phyloP scores from a whole-genome alignment of 1,140 invertebrate genomes.

The Ruditapes philippinarum region DNA sequence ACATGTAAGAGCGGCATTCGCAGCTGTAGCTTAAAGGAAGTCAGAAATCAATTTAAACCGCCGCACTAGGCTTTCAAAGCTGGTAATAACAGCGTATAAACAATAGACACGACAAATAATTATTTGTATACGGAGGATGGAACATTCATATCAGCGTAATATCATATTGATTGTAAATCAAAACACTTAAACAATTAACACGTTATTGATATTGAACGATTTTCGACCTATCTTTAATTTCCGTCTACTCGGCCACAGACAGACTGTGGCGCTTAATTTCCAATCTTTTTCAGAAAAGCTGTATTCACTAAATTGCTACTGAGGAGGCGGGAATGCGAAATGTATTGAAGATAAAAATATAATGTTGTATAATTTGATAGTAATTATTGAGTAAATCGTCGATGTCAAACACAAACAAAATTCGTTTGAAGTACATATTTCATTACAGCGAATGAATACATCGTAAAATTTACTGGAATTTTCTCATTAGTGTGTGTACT shows the following conservation, averaged over 20 bases:
- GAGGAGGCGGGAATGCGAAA: not conserved
- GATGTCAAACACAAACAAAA: not conserved
- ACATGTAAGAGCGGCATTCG: not conserved
- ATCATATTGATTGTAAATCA: constrained; percentile 58
- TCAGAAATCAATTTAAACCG: constrained; percentile 13
- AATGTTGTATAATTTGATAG: not conserved
- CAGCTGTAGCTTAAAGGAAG: not conserved
- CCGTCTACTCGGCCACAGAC: too few species aligned
- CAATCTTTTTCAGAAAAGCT: not conserved
- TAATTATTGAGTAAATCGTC: not conserved
- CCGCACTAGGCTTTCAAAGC: not conserved
- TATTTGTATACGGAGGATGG: constrained; percentile 10
- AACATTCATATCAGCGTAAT: constrained; percentile 49
- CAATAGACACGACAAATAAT: constrained; percentile 50
- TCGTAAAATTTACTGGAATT: constrained; percentile 14
- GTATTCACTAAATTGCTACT: not conserved
- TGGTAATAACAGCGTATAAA: constrained; percentile 21
- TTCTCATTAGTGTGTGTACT: not conserved
- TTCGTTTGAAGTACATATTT: constrained; percentile 11
- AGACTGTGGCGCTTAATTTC: not conserved
- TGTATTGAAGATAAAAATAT: not conserved
- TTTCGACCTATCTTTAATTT: constrained; percentile 30
- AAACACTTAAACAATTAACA: constrained; percentile 53
- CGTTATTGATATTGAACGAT: constrained; percentile 32
- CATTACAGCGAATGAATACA: not conserved